These are phyloP conservation scores for Myotis findleyi DNA, from an alignment of 2,797 vertebrate genomes.

Conservation along the genomic window DNA sequence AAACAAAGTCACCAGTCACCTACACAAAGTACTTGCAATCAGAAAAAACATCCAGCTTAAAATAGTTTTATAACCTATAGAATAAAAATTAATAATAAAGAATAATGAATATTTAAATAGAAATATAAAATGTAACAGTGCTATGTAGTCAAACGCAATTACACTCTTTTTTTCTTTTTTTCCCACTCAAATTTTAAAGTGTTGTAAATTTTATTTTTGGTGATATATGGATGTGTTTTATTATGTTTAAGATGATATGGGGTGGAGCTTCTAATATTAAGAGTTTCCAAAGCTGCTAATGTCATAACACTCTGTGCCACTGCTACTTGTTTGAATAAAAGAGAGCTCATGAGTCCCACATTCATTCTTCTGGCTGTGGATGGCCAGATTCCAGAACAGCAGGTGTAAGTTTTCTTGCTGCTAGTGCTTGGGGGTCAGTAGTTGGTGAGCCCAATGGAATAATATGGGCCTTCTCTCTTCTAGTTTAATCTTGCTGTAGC, in stretches of 20 bases:
- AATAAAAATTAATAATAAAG: constrained; percentile 6
- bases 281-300: not conserved
- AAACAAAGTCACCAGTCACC: not conserved
- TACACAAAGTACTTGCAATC: not conserved
- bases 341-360: not conserved
- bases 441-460: not conserved
- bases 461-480: not conserved
- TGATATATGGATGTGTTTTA: not conserved
- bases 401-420: not conserved
- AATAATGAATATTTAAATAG: not conserved
- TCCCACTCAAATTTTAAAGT: not conserved
- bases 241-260: not conserved
- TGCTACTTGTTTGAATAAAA: not conserved
- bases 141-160: not conserved
- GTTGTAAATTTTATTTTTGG: not conserved
- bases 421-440: not conserved
- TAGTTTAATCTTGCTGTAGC: not conserved
- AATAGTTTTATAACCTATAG: not conserved
- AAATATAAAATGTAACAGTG: not conserved
- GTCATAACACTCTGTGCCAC: not conserved
- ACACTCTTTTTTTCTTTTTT: not conserved
- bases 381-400: not conserved
- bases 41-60: not conserved
- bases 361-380: not conserved
- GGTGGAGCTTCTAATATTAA: not conserved